Percentiles rank a stretch among this genome's conserved stretches.
Evolutionary conservation across 2,888 invertebrate species (phyloP).

Genomic region (Cephonodes hylas): DNA sequence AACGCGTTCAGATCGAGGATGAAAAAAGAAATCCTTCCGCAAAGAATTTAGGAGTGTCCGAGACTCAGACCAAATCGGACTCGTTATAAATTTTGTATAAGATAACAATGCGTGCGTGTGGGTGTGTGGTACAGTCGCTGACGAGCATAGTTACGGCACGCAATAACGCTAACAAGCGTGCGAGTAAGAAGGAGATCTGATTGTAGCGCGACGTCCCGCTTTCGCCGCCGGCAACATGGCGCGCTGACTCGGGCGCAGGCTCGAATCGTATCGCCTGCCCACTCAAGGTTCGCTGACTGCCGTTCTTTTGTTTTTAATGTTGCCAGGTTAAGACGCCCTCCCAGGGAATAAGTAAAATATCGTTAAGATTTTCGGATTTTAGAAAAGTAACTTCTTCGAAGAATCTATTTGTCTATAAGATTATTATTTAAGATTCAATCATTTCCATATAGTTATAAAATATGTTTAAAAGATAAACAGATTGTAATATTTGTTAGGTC

Average conservation of each 20-base stretch:
- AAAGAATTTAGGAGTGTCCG: slow-evolving; percentile 78
- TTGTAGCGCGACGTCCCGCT: slow-evolving; percentile 57
- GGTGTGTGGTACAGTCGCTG: slow-evolving; percentile 76
- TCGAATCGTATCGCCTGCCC: slow-evolving; percentile 83
- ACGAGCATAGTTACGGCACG: slow-evolving; percentile 80
- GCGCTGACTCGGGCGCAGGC: slow-evolving; percentile 83
- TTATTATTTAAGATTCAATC: neutral
- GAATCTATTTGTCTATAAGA: neutral
- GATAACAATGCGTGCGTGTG: slow-evolving; percentile 78
- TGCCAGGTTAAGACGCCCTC: slow-evolving; percentile 52
- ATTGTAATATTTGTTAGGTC: no score
- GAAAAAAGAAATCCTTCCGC: slow-evolving; percentile 72
- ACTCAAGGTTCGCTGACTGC: slow-evolving; percentile 84
- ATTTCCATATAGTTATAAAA: no score
- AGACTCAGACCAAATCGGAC: slow-evolving; percentile 70
- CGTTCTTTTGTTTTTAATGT: slow-evolving; percentile 82
- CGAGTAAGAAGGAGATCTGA: slow-evolving; percentile 45
- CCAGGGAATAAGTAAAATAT: slow-evolving; percentile 20
- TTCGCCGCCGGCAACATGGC: slow-evolving; percentile 74
- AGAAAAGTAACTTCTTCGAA: neutral
- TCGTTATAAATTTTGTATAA: slow-evolving; percentile 80
- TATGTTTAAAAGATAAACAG: no score
- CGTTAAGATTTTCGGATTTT: neutral
- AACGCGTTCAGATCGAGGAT: slow-evolving; percentile 49
- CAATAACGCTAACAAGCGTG: slow-evolving; percentile 81